Evolutionary conservation across 2,113 vertebrate genomes (phyloP).

Genomic region (Saccopteryx bilineata): DNA sequence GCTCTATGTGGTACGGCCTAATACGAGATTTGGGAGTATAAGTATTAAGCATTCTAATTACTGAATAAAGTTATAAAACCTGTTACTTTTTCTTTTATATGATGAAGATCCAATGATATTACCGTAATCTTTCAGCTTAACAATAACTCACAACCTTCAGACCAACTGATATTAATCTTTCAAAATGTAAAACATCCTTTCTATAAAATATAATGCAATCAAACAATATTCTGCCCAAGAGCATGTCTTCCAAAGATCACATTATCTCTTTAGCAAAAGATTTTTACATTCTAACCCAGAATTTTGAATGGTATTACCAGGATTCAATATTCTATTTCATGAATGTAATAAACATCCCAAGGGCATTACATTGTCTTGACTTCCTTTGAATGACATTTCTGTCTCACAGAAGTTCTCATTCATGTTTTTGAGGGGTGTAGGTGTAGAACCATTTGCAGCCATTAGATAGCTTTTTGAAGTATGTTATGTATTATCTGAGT

Average conservation of each 20-base stretch:
- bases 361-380: constrained; percentile 22
- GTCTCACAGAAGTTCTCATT: constrained; percentile 41
- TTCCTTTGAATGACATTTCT: constrained; percentile 54
- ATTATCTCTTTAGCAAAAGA: not conserved
- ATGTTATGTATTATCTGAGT: constrained; percentile 3
- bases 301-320: not conserved
- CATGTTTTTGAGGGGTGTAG: constrained; percentile 7
- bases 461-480: constrained; percentile 27
- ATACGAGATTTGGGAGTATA: not conserved
- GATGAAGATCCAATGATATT: not conserved
- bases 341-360: not conserved
- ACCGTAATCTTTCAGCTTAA: not conserved
- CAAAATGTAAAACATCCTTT: constrained; percentile 51
- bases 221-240: constrained; percentile 42
- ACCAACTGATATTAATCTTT: not conserved
- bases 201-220: not conserved
- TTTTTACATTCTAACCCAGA: not conserved
- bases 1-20: rapidly evolving
- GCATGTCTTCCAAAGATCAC: not conserved
- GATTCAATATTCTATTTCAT: constrained; percentile 35
- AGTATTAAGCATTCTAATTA: not conserved
- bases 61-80: not conserved
- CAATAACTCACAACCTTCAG: too few species aligned
- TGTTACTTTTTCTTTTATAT: not conserved
- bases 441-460: not conserved